These are phyloP conservation scores for Arvicola amphibius DNA, from an alignment of 2,797 vertebrate genomes.

Conservation along the genomic window DNA sequence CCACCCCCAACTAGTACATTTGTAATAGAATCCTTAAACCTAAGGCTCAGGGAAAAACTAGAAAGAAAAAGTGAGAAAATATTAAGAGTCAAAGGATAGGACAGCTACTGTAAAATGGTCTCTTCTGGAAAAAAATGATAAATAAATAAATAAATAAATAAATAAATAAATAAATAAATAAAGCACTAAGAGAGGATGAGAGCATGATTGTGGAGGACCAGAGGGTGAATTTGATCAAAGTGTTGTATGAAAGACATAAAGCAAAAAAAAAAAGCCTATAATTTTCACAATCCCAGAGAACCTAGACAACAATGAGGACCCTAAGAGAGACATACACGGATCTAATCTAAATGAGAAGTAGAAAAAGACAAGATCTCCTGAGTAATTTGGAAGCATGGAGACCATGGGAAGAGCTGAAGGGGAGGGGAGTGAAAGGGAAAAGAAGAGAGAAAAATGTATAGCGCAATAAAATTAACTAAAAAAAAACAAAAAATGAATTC, in stretches of 20 bases:
- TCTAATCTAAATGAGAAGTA: too few species aligned
- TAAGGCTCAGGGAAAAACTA: not conserved
- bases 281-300: too few species aligned
- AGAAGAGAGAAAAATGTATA: too few species aligned
- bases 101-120: not conserved
- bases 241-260: not conserved
- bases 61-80: not conserved
- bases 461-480: too few species aligned
- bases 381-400: too few species aligned
- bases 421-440: too few species aligned
- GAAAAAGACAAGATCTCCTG: too few species aligned
- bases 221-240: not conserved
- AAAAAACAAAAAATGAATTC: not conserved
- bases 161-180: not conserved
- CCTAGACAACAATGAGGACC: too few species aligned
- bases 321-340: too few species aligned
- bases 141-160: too few species aligned
- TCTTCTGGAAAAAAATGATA: not conserved
- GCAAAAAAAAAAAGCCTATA: too few species aligned
- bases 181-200: not conserved
- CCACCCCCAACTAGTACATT: not conserved
- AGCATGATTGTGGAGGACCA: not conserved
- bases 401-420: too few species aligned
- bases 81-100: not conserved
- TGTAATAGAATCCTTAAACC: not conserved